Percentiles rank a stretch among this genome's conserved stretches.
phyloP scores from a whole-genome alignment of 1,140 invertebrate genomes.

The Sycobia sp. region DNA sequence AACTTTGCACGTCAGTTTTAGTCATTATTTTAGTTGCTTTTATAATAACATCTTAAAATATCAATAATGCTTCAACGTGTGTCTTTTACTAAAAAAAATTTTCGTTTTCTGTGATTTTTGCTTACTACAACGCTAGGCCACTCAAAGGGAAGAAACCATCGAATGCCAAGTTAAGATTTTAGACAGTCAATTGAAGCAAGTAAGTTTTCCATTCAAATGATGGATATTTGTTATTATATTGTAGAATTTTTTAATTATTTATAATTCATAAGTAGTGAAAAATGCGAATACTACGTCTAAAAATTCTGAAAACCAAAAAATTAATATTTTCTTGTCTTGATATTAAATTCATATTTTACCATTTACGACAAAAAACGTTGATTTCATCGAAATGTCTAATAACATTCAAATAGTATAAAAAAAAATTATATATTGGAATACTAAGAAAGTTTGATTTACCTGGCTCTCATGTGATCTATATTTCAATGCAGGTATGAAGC shows the following conservation, averaged over 20 bases:
- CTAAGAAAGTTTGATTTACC: no score
- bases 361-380: no score
- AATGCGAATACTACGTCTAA: no score
- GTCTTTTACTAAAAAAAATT: slow-evolving; percentile 37
- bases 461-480: no score
- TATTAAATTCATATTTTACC: no score
- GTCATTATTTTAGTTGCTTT: neutral
- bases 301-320: neutral
- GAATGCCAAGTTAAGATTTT: slow-evolving; percentile 92
- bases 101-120: slow-evolving; percentile 46
- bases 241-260: neutral
- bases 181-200: slow-evolving; percentile 92
- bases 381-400: no score
- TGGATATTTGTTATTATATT: neutral
- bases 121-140: slow-evolving; percentile 72
- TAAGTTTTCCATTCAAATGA: slow-evolving; percentile 53
- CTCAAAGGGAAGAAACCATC: slow-evolving; percentile 95
- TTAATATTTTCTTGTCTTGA: no score
- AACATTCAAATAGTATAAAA: no score
- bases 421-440: no score
- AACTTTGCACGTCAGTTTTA: slow-evolving; percentile 8
- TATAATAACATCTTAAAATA: no score
- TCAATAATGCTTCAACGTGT: slow-evolving; percentile 47
- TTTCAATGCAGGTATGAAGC: slow-evolving; percentile 13
- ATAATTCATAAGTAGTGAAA: no score